Evolutionary conservation across 1,140 invertebrate genomes (phyloP).

Genomic region (Ephestia elutella): DNA sequence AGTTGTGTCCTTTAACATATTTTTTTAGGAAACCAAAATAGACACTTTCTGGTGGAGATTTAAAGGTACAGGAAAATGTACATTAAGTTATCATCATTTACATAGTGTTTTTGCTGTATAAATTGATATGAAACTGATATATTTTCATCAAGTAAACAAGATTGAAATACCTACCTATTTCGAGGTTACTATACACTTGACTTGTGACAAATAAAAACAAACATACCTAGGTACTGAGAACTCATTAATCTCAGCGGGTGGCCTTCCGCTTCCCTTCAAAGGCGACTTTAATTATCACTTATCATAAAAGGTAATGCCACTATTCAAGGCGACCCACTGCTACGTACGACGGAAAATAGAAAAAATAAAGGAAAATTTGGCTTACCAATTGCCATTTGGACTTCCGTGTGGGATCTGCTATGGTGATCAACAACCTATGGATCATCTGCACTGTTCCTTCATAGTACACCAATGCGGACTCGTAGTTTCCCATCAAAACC

Average conservation of each 20-base stretch:
- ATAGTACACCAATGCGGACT: constrained; percentile 95
- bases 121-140: too few relatives aligned
- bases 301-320: constrained; percentile 59
- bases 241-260: constrained; percentile 25
- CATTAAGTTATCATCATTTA: too few relatives aligned
- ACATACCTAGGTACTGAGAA: constrained; percentile 5
- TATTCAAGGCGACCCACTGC: constrained; percentile 40
- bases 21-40: too few relatives aligned
- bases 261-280: constrained; percentile 52
- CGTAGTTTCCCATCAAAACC: constrained; percentile 96
- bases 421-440: constrained; percentile 86
- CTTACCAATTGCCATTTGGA: constrained; percentile 92
- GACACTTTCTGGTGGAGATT: too few relatives aligned
- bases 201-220: constrained; percentile 11
- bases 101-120: too few relatives aligned
- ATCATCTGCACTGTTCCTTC: constrained; percentile 94
- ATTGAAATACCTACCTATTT: background rate
- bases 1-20: too few relatives aligned
- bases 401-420: constrained; percentile 86
- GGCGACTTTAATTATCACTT: constrained; percentile 51
- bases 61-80: too few relatives aligned
- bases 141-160: background rate
- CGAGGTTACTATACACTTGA: constrained; percentile 8
- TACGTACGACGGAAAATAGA: constrained; percentile 13
- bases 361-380: constrained; percentile 23